A percentile compares a stretch with the other conserved stretches of the same genome.
These are phyloP conservation scores for Ariopsis seemanni DNA, from an alignment of 2,113 vertebrate genomes.

Conservation along the genomic window DNA sequence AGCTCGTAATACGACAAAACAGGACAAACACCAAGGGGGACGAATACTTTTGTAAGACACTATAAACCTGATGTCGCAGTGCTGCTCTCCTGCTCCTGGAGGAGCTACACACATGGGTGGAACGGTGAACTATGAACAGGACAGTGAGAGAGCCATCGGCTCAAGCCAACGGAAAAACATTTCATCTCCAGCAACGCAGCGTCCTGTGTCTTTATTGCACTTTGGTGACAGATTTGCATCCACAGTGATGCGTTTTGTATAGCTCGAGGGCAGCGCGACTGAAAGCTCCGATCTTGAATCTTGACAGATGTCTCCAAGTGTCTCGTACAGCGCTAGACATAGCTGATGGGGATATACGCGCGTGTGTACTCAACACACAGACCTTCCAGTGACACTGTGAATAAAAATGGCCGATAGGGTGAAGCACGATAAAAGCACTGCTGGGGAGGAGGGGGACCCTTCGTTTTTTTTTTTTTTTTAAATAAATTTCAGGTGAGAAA, in stretches of 20 bases:
- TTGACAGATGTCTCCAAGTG: constrained; percentile 6
- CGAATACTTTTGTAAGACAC: too few species aligned
- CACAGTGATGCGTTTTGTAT: constrained; percentile 40
- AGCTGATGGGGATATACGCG: not conserved
- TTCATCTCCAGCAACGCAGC: not conserved
- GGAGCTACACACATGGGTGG: too few species aligned
- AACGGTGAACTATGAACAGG: too few species aligned
- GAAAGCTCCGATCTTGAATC: not conserved
- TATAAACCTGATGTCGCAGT: too few species aligned
- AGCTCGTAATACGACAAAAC: too few species aligned
- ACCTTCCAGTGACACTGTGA: not conserved
- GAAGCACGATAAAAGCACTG: constrained; percentile 32
- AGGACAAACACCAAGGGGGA: too few species aligned
- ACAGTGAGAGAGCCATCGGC: too few species aligned
- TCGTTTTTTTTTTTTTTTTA: not conserved
- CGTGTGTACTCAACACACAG: not conserved
- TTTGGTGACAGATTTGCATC: constrained; percentile 36
- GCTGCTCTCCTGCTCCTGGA: too few species aligned
- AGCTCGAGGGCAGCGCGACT: not conserved
- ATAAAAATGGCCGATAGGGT: constrained; percentile 25
- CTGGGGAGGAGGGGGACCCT: too few species aligned
- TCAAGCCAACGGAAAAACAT: not conserved
- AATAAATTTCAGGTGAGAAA: constrained; percentile 32
- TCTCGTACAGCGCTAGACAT: not conserved
- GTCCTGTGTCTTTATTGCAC: not conserved